Evolutionary conservation across 2,113 vertebrate species (phyloP), one percentile per base, ranked within the genome.

Genomic region (Zapus hudsonius): DNA sequence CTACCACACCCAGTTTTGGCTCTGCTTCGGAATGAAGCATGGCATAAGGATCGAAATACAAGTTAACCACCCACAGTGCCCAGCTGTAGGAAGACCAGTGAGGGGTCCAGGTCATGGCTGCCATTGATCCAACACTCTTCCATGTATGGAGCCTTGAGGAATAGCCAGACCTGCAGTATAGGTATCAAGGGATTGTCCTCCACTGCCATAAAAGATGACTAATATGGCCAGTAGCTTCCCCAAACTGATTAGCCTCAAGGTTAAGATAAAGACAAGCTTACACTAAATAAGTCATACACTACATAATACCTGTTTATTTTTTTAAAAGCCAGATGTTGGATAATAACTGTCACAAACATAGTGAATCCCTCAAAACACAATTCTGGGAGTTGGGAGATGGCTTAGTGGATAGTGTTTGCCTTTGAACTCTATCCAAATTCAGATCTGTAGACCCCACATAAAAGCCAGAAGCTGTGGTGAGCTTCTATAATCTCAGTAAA

Each of bases 11-110:
- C 47, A n/a, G 20, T 5, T 36, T 94, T 33, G 57, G 33, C 40
- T 64, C 12, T 75, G n/a, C 59, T 83, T 78, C 70, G 61, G n/a
- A 95, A 80, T 89, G 69, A 94, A 90, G 33, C 44, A 73, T 22
- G 57, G 42, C 11, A 72, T 47, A 27, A 79, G n/a, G 38, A 85
- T 42, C 70, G 52, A 80, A 92, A 85, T 38, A 44, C 44, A 70
- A 67, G 38, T 81, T 70, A 76, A 80, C 72, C 76, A 55, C 63
- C 73, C 40, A 59, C 44, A 70, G 8, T 59, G 40, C 73, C 23
- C 36, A 23, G 36, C 66, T 61, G 7, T 47, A 94, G 64, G 64
- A 75, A 89, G 64, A 61, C 29, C 87, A 22, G 19, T 15, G 27
- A 91, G 80, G 52, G 59, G 52, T 85, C 72, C 31, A 78, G 57